Evolutionary conservation across 37 sponge, comb jelly and placozoan genomes (phyloP).

Genomic region (Ephydatia muelleri): DNA sequence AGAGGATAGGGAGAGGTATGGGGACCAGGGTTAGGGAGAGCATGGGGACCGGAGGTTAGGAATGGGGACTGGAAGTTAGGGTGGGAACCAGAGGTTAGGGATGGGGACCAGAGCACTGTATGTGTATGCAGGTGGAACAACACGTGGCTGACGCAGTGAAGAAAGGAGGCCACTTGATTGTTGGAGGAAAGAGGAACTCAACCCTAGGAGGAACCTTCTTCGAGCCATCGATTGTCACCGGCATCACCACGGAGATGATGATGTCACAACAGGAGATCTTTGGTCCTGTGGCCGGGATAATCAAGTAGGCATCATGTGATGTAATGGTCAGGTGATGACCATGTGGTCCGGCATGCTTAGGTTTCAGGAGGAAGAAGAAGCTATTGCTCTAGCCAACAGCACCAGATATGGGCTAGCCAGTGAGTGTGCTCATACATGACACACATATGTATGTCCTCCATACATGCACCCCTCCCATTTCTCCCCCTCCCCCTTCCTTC

Average conservation of each 20-base stretch:
- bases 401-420: conserved; percentile 83
- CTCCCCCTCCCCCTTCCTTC: too few species aligned
- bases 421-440: conserved; percentile 14
- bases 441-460: background rate
- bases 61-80: background rate
- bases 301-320: conserved; percentile 34
- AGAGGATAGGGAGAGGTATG: background rate
- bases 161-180: conserved; percentile 63
- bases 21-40: too few species aligned
- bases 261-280: conserved; percentile 86
- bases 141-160: conserved; percentile 71
- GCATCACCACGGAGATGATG: conserved; percentile 50
- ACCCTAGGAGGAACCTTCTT: conserved; percentile 60
- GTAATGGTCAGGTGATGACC: background rate
- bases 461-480: too few species aligned
- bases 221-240: conserved; percentile 64
- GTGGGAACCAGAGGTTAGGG: background rate
- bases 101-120: too few species aligned
- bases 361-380: conserved; percentile 90
- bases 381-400: conserved; percentile 71
- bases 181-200: conserved; percentile 57
- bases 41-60: background rate
- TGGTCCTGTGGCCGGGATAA: conserved; percentile 85
- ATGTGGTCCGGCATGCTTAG: conserved; percentile 16
- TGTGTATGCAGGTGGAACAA: conserved; percentile 52